Base-by-base conservation (phyloP, 2,888 invertebrate genomes). In the Drosophila siamana region DNA sequence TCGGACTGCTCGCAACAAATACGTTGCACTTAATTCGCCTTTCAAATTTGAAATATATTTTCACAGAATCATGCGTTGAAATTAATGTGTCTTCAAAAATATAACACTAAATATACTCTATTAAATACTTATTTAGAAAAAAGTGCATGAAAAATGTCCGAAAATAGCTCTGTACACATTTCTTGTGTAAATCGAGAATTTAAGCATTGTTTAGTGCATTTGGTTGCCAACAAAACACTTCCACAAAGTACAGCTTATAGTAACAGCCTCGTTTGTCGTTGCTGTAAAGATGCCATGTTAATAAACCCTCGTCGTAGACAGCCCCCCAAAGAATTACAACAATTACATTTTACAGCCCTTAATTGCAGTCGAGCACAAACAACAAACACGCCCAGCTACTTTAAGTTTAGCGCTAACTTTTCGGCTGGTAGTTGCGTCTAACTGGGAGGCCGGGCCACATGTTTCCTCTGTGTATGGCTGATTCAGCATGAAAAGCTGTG, bases 371-470 rank as follows among this genome's bases (percentile, higher is more conserved):
- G 62, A 46, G 55, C 47, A 28, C 26, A 52, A 40, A n/a, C 4
- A n/a, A 26, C 8, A 9, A 26, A 16, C 40, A 68, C 38, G 51
- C 55, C 51, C 40, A 38, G 36, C 36, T 38, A 38, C 33, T 33
- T 26, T 26, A 30, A 30, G 11, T 30, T 15, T 7, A 38, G 7
- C 36, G 19, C 19, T 19, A 3, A 19, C 19, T 19, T 19, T 15
- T 36, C 11, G 30, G 36, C 2, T 28, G 7, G 16, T 43, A 15
- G 44, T 26, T n/a, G 11, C 24, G 69, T 55, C 65, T 48, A 56
- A 22, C 44, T 61, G 62, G 30, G 67, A 72, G 73, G 78, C 78
- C 67, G 67, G 78, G 73, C 74, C 51, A 62, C 26, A 2, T 13
- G 59, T 43, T 52, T 52, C 69, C 51, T 54, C n/a, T n/a, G n/a